Evolutionary conservation across 2,113 vertebrate genomes (phyloP), one percentile per base, ranked within the genome.

Genomic region (Sigmodon hispidus): DNA sequence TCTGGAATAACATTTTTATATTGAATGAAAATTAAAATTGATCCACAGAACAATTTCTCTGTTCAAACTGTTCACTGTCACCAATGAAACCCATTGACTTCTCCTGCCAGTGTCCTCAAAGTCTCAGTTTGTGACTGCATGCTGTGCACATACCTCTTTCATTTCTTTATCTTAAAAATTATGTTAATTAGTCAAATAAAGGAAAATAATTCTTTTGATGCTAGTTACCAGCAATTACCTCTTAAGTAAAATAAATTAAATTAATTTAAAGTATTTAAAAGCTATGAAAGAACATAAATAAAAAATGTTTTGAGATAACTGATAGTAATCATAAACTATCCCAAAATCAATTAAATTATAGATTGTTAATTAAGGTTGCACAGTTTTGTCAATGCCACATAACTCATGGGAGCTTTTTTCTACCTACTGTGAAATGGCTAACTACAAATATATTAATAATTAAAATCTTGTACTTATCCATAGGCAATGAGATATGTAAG

Each of bases 11-110:
- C 97, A 59, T 93, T 98, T 98, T 94, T 94, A 90, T 94, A 96
- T 10, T 52, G 87, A 83, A 96, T 93, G 89, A 91, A 98, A 98
- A 98, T 97, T 96, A 98, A 98, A 98, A 97, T 57, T 96, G 75
- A 96, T 97, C 94, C 96, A 93, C 40, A 95, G 95, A 98, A 96
- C 88, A 22, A 9, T 48, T 98, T 97, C 95, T 97, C 87, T 96
- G 89, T 48, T 57, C 91, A 98, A 96, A 97, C 97, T 96, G 98
- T 94, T 97, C 92, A 93, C 95, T 96, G 96, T 94, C 80, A 94
- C 73, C 50, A 89, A 93, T 77, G 88, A 97, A 97, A 97, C 80
- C 84, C 61, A 98, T 92, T 97, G 87, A 0, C 97, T 98, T 89
- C 96, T 97, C 89, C 81, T 95, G 75, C 96, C 98, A 96, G 94